Percentiles rank a stretch among this genome's conserved stretches.
Conservation (phyloP, 1,140 invertebrate species). For the Dendroctonus valens region DNA sequence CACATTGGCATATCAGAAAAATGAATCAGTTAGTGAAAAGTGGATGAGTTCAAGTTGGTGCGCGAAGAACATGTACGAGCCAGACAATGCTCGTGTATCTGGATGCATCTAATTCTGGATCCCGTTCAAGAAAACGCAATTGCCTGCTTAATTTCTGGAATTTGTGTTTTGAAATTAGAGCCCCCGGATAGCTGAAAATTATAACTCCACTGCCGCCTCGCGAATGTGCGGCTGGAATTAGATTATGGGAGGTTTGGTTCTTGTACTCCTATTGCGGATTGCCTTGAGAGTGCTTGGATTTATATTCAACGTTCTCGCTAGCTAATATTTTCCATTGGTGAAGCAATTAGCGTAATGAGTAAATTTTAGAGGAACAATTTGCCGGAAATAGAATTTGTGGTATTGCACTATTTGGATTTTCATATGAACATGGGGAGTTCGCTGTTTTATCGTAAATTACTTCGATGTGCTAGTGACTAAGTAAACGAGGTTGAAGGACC, state of each 20-base stretch:
- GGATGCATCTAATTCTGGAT: constrained; percentile 8
- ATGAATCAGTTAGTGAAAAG: too few relatives aligned
- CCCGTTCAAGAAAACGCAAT: constrained; percentile 5
- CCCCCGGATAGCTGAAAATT: constrained; percentile 22
- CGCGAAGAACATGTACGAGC: constrained; percentile 1
- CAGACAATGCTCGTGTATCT: constrained; percentile 1
- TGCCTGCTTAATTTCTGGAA: constrained; percentile 24
- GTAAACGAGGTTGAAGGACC: too few relatives aligned
- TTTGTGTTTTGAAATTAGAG: constrained; percentile 22
- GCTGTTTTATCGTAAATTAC: too few relatives aligned
- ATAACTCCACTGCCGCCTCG: constrained; percentile 1
- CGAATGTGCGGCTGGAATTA: constrained; percentile 14
- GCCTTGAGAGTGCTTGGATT: constrained; percentile 4
- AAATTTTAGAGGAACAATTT: neutral
- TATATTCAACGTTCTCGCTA: constrained; percentile 5
- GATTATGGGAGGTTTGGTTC: constrained; percentile 20
- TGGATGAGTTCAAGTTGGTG: too few relatives aligned
- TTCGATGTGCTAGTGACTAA: too few relatives aligned
- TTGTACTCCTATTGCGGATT: constrained; percentile 9
- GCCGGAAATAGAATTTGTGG: too few relatives aligned
- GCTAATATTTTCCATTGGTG: neutral
- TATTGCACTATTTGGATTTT: too few relatives aligned
- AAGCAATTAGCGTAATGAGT: neutral
- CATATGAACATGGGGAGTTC: too few relatives aligned
- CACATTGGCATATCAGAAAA: too few relatives aligned